Percentiles rank a stretch among this genome's conserved stretches.
phyloP scores from a whole-genome alignment of 2,797 vertebrate species.

The Clarias platycephalus region DNA sequence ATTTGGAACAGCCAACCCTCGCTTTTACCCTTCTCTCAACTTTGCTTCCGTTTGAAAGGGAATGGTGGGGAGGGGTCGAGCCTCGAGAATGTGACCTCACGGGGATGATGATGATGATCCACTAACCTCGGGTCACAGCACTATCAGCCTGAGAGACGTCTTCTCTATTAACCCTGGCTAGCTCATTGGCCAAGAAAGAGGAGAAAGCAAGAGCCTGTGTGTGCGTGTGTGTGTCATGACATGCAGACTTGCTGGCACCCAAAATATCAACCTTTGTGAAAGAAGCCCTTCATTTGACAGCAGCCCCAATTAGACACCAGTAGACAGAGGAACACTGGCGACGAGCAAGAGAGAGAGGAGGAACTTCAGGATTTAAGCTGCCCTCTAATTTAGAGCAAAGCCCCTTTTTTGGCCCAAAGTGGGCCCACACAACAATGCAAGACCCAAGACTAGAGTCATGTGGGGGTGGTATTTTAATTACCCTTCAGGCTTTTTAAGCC shows the following conservation, averaged over 20 bases:
- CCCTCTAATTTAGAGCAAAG: constrained; percentile 63
- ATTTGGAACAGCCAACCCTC: constrained; percentile 57
- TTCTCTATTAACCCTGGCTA: constrained; percentile 53
- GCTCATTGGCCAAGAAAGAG: constrained; percentile 51
- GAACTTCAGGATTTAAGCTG: constrained; percentile 62
- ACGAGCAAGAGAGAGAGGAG: constrained; percentile 55
- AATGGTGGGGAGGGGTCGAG: constrained; percentile 62
- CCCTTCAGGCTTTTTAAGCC: constrained; percentile 24
- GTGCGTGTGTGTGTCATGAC: constrained; percentile 56
- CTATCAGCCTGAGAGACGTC: constrained; percentile 48
- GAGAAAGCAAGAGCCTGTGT: constrained; percentile 50
- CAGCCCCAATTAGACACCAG: constrained; percentile 74
- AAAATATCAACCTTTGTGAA: constrained; percentile 78
- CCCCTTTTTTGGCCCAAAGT: constrained; percentile 60
- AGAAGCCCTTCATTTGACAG: constrained; percentile 77
- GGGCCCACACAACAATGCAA: constrained; percentile 33
- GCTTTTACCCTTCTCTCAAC: constrained; percentile 48
- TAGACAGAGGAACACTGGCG: constrained; percentile 63
- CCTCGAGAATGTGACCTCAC: constrained; percentile 66
- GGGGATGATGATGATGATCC: constrained; percentile 59
- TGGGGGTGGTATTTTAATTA: constrained; percentile 30
- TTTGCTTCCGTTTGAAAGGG: constrained; percentile 70
- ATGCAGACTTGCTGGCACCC: constrained; percentile 79
- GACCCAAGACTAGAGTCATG: neutral
- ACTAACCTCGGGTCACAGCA: constrained; percentile 47